Percentiles rank a stretch among this genome's conserved stretches.
These are phyloP conservation scores for Gila robusta DNA, from an alignment of 2,797 vertebrate species.

Conservation along the genomic window DNA sequence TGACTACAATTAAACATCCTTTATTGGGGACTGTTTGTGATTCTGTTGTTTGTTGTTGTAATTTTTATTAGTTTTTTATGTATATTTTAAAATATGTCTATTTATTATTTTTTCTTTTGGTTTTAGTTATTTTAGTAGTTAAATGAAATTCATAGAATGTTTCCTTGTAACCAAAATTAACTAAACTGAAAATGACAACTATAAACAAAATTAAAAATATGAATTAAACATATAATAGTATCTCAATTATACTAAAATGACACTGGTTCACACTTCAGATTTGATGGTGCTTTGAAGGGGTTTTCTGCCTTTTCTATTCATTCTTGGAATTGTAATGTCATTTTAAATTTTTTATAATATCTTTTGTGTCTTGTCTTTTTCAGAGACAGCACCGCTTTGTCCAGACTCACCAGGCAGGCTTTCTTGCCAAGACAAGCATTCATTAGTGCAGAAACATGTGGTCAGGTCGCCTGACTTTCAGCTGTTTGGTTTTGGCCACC, in stretches of 20 bases:
- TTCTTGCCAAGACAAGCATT: slow-evolving; percentile 49
- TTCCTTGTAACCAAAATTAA: background rate
- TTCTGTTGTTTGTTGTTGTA: background rate
- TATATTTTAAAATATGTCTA: background rate
- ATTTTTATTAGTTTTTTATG: background rate
- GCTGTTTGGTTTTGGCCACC: slow-evolving; percentile 76
- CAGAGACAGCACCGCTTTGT: slow-evolving; percentile 32
- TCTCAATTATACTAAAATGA: background rate
- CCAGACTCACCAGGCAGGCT: slow-evolving; percentile 4
- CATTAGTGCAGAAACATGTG: slow-evolving; percentile 76
- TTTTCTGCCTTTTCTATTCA: background rate
- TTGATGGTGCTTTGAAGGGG: background rate
- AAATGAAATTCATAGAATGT: background rate
- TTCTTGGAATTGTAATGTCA: background rate
- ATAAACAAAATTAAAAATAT: background rate
- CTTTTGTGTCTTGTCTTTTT: slow-evolving; percentile 47
- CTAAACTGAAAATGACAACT: background rate
- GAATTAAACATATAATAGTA: background rate
- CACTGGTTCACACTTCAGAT: background rate
- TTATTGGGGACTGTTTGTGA: background rate
- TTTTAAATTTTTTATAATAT: background rate
- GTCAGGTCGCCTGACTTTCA: slow-evolving; percentile 70
- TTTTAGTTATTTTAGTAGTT: background rate
- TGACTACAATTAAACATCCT: background rate
- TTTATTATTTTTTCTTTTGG: background rate